These are phyloP conservation scores for Eupristina koningsbergeri DNA, from an alignment of 1,140 invertebrate species.

Conservation along the genomic window DNA sequence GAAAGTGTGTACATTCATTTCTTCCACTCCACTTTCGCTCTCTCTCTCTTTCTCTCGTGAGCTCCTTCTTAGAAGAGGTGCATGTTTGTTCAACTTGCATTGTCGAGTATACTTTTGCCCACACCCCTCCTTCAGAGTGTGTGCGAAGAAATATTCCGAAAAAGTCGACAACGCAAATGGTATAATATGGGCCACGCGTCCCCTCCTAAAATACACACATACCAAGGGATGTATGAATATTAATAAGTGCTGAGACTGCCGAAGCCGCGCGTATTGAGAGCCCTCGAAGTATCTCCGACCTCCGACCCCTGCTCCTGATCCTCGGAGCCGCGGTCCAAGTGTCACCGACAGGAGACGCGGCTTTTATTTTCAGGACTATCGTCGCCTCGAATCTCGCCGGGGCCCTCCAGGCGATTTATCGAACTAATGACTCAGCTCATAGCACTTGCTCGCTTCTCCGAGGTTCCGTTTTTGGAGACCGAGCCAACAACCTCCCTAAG, in stretches of 20 bases:
- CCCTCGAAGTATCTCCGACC: conserved; percentile 49
- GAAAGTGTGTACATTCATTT: conserved; percentile 3
- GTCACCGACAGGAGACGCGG: neutral
- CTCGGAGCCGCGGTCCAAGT: neutral
- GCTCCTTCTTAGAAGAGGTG: neutral
- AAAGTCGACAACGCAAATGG: neutral
- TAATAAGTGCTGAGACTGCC: conserved; percentile 66
- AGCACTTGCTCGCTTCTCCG: neutral
- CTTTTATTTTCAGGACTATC: conserved; percentile 14
- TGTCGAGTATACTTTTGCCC: conserved; percentile 26
- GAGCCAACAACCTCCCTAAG: neutral
- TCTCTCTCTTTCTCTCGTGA: neutral
- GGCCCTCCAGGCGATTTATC: conserved; percentile 40
- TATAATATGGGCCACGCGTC: neutral
- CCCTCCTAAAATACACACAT: neutral
- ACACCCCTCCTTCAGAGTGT: neutral
- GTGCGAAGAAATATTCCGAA: neutral
- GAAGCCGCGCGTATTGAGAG: conserved; percentile 56
- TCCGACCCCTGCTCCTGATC: neutral
- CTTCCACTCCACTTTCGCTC: neutral
- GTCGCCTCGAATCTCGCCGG: neutral
- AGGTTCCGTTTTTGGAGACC: neutral
- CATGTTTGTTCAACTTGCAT: conserved; percentile 27
- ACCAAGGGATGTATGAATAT: conserved; percentile 59
- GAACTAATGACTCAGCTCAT: conserved; percentile 51